These are phyloP conservation scores for Oxygymnocypris stewartii DNA, from an alignment of 2,113 vertebrate species.

Conservation along the genomic window DNA sequence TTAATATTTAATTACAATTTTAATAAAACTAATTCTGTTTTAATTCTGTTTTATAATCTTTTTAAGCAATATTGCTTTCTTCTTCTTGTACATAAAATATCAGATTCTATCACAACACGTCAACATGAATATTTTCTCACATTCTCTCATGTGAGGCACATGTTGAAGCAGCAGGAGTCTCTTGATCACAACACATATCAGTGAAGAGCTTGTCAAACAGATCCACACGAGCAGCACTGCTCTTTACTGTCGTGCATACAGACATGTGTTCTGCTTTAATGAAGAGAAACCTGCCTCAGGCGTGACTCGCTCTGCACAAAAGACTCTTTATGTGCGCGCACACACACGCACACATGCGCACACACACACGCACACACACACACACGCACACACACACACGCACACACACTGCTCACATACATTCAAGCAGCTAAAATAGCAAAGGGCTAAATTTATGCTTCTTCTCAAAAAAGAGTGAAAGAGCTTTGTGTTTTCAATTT, in stretches of 20 bases:
- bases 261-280: slow-evolving; percentile 30
- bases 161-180: background rate
- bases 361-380: too few relatives aligned
- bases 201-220: background rate
- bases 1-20: too few relatives aligned
- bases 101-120: background rate
- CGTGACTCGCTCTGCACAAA: background rate
- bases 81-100: background rate
- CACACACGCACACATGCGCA: too few relatives aligned
- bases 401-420: background rate
- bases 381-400: background rate
- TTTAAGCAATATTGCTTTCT: too few relatives aligned
- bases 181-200: background rate
- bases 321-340: background rate
- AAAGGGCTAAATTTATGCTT: background rate
- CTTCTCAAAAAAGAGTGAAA: slow-evolving; percentile 8
- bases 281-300: background rate
- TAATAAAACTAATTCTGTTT: too few relatives aligned
- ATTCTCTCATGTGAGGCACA: background rate
- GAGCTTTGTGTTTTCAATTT: background rate
- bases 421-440: slow-evolving; percentile 7
- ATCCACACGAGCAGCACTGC: background rate
- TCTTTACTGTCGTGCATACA: slow-evolving; percentile 29
- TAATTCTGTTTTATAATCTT: too few relatives aligned
- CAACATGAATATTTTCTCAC: too few relatives aligned